Conservation (phyloP, 2,113 vertebrate species). For the Antigone vipio region DNA sequence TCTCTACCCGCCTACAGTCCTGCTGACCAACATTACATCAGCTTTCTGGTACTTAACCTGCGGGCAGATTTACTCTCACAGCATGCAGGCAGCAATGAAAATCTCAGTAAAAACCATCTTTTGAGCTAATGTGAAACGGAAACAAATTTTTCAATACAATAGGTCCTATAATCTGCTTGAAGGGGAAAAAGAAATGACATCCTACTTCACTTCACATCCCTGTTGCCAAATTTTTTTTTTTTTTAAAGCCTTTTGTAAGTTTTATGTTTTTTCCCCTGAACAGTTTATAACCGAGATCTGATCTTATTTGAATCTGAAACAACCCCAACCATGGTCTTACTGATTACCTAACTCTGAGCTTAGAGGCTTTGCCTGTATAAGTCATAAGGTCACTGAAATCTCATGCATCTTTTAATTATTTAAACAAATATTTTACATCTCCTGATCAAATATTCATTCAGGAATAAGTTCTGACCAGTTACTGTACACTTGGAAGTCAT, state of each 20-base stretch:
- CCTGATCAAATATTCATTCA: slow-evolving; percentile 18
- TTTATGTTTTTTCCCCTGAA: neutral
- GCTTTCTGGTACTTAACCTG: neutral
- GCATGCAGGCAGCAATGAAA: neutral
- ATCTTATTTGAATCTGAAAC: neutral
- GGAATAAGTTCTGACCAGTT: slow-evolving; percentile 9
- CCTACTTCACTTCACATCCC: neutral
- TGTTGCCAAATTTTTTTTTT: neutral
- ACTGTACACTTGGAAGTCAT: neutral
- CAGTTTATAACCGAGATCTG: neutral
- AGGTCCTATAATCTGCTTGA: neutral
- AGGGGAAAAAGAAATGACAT: neutral
- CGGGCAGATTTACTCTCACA: neutral
- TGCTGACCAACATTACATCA: neutral
- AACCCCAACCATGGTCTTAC: neutral
- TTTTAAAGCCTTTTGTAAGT: neutral
- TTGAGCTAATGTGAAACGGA: neutral
- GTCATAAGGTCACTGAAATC: neutral
- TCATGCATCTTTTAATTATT: neutral
- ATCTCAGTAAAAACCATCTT: neutral
- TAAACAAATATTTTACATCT: slow-evolving; percentile 63
- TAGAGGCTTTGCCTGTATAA: slow-evolving; percentile 27
- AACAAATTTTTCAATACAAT: neutral
- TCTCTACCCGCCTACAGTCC: neutral
- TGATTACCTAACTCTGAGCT: neutral